Base-by-base conservation (phyloP, 2,113 vertebrate species). In the Guaruba guarouba region DNA sequence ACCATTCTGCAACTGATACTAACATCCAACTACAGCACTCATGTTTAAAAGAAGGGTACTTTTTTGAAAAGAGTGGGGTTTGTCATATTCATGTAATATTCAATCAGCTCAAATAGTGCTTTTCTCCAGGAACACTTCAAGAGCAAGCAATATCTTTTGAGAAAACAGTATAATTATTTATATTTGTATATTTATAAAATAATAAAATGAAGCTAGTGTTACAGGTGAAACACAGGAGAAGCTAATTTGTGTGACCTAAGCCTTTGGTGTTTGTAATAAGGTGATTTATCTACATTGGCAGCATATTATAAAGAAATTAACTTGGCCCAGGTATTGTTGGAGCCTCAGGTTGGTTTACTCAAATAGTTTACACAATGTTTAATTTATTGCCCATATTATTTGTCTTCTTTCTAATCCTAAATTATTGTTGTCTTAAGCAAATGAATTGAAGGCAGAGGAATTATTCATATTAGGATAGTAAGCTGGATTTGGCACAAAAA, bases 401-500 rank as follows among this genome's bases (percentile, higher is more conserved):
- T 95, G 64, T 10, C 9, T 88, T 82, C 69, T 79, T 91, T 24
- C 62, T 95, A 95, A 96, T 88, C 68, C 68, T 24, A 91, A 88
- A 91, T 86, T 88, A n/a, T 61, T 88, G 64, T 96, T 92, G 52
- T 84, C 61, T 93, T 84, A 96, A 87, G 77, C 80, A 93, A 93
- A 95, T 90, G 10, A 90, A 51, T 63, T 57, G 85, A 82, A 89
- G 16, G 66, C 44, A 79, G 62, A 76, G 66, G 71, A 94, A 84
- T 86, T 89, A 86, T 82, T 92, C 48, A 52, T 67, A 33, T 41
- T 41, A 88, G 92, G 57, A 62, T n/a, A 75, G 37, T 2, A 16
- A 93, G 77, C 66, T 93, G 77, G 37, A 84, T 96, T 95, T 97
- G 69, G 74, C 74, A 81, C 24, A 62, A 61, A 92, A 93, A 91